phyloP scores from a whole-genome alignment of 2,888 invertebrate genomes.

The Cremastobaeus sp. region DNA sequence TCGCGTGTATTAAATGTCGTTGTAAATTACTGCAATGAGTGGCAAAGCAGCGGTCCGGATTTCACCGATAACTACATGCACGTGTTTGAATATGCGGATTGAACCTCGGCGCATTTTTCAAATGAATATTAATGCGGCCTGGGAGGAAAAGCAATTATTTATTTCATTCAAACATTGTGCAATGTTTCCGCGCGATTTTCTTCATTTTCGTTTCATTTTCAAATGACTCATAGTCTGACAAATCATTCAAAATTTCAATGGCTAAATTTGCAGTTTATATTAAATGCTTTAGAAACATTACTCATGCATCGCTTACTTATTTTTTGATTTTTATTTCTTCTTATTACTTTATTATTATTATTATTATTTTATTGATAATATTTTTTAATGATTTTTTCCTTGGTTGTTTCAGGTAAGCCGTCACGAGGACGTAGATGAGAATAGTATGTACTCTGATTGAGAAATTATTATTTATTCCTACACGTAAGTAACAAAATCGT shows the following conservation, averaged over 20 bases:
- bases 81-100: constrained; percentile 15
- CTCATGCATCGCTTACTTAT: too few species aligned
- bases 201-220: too few species aligned
- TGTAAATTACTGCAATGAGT: constrained; percentile 41
- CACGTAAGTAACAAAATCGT: constrained; percentile 61
- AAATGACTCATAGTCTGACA: too few species aligned
- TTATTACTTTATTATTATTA: too few species aligned
- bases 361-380: too few species aligned
- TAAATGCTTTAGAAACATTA: too few species aligned
- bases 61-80: constrained; percentile 37
- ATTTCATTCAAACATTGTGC: background rate
- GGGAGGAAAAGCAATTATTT: constrained; percentile 17
- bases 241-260: too few species aligned
- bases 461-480: constrained; percentile 62
- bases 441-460: constrained; percentile 67
- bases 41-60: constrained; percentile 4
- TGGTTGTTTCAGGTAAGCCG: constrained; percentile 70
- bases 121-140: constrained; percentile 3
- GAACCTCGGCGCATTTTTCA: constrained; percentile 11
- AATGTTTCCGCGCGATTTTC: too few species aligned
- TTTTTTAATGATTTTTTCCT: constrained; percentile 14
- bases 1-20: constrained; percentile 38
- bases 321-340: constrained; percentile 3
- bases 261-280: too few species aligned
- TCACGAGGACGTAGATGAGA: constrained; percentile 66